Evolutionary conservation across 1,140 invertebrate species (phyloP).

Genomic region (Monochamus saltuarius): DNA sequence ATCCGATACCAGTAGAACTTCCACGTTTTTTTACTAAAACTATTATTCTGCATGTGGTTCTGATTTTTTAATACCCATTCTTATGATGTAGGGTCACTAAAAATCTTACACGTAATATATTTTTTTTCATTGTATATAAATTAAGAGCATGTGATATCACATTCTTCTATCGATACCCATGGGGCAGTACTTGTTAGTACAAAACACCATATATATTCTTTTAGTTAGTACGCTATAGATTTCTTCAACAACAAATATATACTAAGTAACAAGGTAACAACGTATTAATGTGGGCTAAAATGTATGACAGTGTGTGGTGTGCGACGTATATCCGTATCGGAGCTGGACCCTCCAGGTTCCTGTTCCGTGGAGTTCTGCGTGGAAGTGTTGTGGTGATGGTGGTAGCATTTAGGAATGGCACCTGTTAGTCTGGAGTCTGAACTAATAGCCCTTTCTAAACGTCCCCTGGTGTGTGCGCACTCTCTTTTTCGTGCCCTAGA

Average conservation of each 20-base stretch:
- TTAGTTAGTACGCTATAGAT: conserved; percentile 11
- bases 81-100: no score
- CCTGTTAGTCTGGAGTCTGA: conserved; percentile 47
- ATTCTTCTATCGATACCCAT: no score
- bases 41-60: no score
- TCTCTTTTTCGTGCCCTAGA: conserved; percentile 40
- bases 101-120: neutral
- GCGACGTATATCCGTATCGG: conserved; percentile 30
- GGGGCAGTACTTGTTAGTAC: neutral
- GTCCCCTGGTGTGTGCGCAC: conserved; percentile 36
- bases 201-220: conserved; percentile 4
- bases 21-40: no score
- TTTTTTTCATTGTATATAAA: neutral
- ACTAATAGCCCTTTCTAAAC: conserved; percentile 47
- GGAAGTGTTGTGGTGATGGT: conserved; percentile 33
- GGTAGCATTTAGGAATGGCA: conserved; percentile 43
- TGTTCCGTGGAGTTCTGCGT: conserved; percentile 28
- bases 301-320: conserved; percentile 22
- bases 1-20: no score
- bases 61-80: no score
- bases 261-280: neutral
- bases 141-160: neutral
- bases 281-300: conserved; percentile 15
- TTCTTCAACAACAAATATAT: conserved; percentile 1
- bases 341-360: conserved; percentile 25